These are phyloP conservation scores for Notarius lentiginosus DNA, from an alignment of 2,113 vertebrate species.

Conservation along the genomic window DNA sequence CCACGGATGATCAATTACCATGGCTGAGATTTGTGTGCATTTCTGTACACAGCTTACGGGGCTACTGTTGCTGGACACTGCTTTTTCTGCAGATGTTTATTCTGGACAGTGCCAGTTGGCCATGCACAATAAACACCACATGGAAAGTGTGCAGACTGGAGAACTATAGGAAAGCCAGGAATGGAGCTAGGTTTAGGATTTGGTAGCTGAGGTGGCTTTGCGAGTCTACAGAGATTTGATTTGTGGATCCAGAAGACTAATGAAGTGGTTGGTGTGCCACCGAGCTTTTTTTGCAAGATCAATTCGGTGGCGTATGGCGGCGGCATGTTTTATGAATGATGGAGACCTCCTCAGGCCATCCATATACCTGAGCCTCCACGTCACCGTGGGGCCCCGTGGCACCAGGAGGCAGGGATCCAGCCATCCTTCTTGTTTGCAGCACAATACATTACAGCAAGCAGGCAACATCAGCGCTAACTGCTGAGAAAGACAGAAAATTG, in stretches of 20 bases:
- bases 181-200: constrained; percentile 38
- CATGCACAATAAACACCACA: constrained; percentile 15
- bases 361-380: constrained; percentile 75
- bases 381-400: constrained; percentile 60
- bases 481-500: constrained; percentile 56
- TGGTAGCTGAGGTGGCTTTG: constrained; percentile 61
- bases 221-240: constrained; percentile 67
- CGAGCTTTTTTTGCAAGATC: constrained; percentile 82
- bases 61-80: neutral
- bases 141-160: constrained; percentile 1
- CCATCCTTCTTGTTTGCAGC: constrained; percentile 77
- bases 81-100: constrained; percentile 37
- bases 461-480: constrained; percentile 57
- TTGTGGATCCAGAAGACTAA: constrained; percentile 78
- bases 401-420: constrained; percentile 71
- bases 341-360: constrained; percentile 80
- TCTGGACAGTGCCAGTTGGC: neutral
- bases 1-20: constrained; percentile 75
- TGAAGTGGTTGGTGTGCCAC: constrained; percentile 80
- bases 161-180: neutral
- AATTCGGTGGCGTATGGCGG: constrained; percentile 72
- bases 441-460: constrained; percentile 71
- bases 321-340: constrained; percentile 81
- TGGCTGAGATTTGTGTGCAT: constrained; percentile 73
- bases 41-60: constrained; percentile 49